Percentiles rank a stretch among this genome's conserved stretches.
Conservation (phyloP, 2,888 invertebrate species). For the Rhodophaea formosa region DNA sequence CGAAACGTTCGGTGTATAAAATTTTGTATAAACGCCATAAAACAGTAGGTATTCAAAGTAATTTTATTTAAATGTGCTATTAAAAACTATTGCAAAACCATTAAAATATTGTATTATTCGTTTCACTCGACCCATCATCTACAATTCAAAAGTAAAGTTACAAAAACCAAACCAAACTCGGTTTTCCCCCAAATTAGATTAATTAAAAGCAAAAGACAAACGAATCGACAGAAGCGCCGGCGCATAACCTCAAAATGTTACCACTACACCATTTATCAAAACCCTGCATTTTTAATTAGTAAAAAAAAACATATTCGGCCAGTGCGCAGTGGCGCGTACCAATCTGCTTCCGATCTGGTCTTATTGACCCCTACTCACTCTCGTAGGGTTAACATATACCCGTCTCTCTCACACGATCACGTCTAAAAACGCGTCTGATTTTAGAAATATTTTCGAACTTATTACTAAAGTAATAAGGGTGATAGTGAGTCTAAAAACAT, state of each 20-base stretch:
- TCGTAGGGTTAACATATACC: conserved; percentile 4
- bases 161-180: background rate
- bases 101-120: no score
- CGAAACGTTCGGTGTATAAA: no score
- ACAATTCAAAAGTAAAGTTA: background rate
- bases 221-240: conserved; percentile 36
- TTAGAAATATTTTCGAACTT: background rate
- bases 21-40: no score
- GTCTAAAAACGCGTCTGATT: background rate
- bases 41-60: no score
- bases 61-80: no score
- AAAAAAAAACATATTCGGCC: conserved; percentile 65
- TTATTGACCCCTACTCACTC: conserved; percentile 36
- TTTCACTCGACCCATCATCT: no score
- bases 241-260: conserved; percentile 36
- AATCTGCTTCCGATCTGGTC: conserved; percentile 74
- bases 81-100: no score
- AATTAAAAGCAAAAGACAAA: conserved; percentile 12
- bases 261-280: conserved; percentile 59
- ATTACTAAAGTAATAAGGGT: background rate
- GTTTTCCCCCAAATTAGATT: conserved; percentile 13
- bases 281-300: conserved; percentile 75
- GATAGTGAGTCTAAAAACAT: conserved; percentile 27
- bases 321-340: conserved; percentile 70
- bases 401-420: conserved; percentile 13